These are phyloP conservation scores for Drosophila tanythrix DNA, from an alignment of 2,888 invertebrate genomes.

Conservation along the genomic window DNA sequence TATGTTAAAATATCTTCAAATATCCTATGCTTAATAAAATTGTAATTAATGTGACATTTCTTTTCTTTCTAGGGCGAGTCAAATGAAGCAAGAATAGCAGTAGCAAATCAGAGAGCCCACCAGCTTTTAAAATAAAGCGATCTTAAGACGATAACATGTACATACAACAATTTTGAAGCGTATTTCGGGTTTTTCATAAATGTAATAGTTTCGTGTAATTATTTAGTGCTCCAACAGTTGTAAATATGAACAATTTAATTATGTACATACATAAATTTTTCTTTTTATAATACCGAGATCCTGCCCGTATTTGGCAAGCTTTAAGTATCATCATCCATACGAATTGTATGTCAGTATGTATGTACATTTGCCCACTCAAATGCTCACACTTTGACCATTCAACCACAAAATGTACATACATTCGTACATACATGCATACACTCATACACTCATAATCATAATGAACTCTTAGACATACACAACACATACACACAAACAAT, in stretches of 20 bases:
- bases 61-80: constrained; percentile 89
- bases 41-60: neutral
- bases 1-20: neutral
- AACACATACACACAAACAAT: neutral
- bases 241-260: constrained; percentile 31
- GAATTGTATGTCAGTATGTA: constrained; percentile 6
- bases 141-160: constrained; percentile 33
- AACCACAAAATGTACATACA: constrained; percentile 6
- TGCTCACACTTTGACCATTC: constrained; percentile 17
- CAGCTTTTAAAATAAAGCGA: constrained; percentile 94
- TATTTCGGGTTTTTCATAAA: constrained; percentile 39
- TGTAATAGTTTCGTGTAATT: constrained; percentile 49
- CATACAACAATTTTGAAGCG: constrained; percentile 36
- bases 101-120: constrained; percentile 98
- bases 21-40: neutral
- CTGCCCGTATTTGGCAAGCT: constrained; percentile 2
- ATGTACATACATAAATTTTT: constrained; percentile 5
- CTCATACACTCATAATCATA: neutral
- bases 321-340: neutral
- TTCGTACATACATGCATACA: constrained; percentile 3
- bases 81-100: constrained; percentile 97
- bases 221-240: constrained; percentile 63
- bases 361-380: constrained; percentile 10
- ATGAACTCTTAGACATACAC: neutral
- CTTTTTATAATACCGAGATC: constrained; percentile 1